Percentiles rank a stretch among this genome's conserved stretches.
Conservation (phyloP, 2,113 vertebrate species). For the Pitta sordida region DNA sequence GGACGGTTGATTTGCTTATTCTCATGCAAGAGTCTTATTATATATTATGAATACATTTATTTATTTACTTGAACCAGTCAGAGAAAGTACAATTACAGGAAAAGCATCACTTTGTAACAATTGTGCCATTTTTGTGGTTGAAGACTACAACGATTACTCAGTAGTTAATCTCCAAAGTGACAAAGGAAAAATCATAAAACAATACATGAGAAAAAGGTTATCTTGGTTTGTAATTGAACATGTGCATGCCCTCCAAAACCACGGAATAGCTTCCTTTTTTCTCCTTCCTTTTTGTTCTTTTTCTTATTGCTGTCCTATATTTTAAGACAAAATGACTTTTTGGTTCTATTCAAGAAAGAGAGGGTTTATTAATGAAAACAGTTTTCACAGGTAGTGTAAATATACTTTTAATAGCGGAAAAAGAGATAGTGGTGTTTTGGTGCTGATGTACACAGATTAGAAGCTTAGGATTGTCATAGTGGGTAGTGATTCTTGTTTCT, state of each 20-base stretch:
- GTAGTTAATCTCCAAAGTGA: background rate
- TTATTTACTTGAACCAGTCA: background rate
- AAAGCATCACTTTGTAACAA: background rate
- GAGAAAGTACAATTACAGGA: background rate
- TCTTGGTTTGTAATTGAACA: background rate
- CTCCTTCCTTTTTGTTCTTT: background rate
- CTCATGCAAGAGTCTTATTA: background rate
- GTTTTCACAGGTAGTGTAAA: background rate
- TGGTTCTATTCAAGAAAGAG: background rate
- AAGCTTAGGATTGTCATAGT: background rate
- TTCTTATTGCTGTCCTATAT: background rate
- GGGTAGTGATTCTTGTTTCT: background rate
- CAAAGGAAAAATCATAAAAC: conserved; percentile 6
- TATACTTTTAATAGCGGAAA: background rate
- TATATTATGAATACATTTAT: background rate
- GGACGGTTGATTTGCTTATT: background rate
- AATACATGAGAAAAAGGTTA: background rate
- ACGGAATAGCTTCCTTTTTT: background rate
- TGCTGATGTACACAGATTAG: background rate
- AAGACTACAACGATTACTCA: conserved; percentile 9
- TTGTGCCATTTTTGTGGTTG: conserved; percentile 23
- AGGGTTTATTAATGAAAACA: background rate
- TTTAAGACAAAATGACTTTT: background rate
- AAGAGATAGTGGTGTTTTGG: background rate
- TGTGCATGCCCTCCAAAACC: background rate